Evolutionary conservation across 2,797 vertebrate genomes (phyloP), one percentile per base, ranked within the genome.

Genomic region (Oophaga sylvatica): DNA sequence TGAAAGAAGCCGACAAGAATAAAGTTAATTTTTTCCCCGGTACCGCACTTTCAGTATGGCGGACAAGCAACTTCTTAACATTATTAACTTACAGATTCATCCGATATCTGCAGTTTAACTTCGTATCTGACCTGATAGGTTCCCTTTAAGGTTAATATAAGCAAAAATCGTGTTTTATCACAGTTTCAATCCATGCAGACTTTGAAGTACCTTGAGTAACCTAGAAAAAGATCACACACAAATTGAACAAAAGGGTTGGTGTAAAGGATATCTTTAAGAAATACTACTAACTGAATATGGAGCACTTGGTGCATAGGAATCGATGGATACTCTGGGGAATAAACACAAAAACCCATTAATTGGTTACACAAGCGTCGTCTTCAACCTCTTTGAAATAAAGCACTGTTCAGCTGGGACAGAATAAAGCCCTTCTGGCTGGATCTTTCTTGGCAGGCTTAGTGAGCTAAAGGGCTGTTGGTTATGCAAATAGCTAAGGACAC

Each of bases 381-480:
- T 81, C 73, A 87, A 41, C 7, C 19, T 62, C 60, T 60, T 75
- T 81, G 70, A 84, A 85, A 81, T 85, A 84, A 77, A 85, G 81
- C 89, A 84, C 81, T 78, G 77, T 84, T 84, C 86, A 70, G 70
- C 79, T 62, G 83, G 70, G 79, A 81, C 68, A 81, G 67, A 81
- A 70, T 84, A 78, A 78, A 85, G 70, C 78, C 48, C 70, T 35
- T 78, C 68, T 87, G 86, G 77, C 78, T 56, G 68, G 83, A 26
- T 53, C 75, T 77, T 79, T 78, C 68, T 81, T 87, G 88, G 88
- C 88, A 86, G 6, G 48, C 83, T 79, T 65, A 85, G n/a, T 68
- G 59, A 81, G 68, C 67, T 65, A 31, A 85, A 68, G 57, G 79
- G 45, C 71, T 85, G 86, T 81, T 77, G 45, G 45, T 76, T 81